Evolutionary conservation across 2,888 invertebrate species (phyloP).

Genomic region (Dermolepida albohirtum): DNA sequence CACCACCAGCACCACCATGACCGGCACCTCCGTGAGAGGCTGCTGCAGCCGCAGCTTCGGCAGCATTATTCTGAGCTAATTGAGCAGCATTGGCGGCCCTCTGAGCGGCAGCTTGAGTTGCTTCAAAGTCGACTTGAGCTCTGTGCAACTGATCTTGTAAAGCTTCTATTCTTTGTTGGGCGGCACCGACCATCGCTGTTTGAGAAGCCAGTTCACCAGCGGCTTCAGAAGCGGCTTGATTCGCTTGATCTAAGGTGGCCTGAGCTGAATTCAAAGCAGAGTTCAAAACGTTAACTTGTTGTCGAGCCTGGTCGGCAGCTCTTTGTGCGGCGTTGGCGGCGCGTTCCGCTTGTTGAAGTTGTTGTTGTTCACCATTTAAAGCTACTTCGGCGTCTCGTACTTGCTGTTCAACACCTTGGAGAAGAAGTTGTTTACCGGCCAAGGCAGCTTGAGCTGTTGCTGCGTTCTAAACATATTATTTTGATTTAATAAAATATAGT

Average conservation of each 20-base stretch:
- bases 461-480: constrained; percentile 68
- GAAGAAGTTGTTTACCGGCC: constrained; percentile 72
- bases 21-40: constrained; percentile 34
- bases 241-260: constrained; percentile 80
- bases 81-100: constrained; percentile 79
- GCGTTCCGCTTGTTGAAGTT: constrained; percentile 80
- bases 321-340: constrained; percentile 78
- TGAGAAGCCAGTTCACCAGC: constrained; percentile 83
- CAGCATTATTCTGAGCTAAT: constrained; percentile 81
- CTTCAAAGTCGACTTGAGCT: constrained; percentile 80
- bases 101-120: constrained; percentile 78
- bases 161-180: constrained; percentile 75
- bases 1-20: constrained; percentile 22
- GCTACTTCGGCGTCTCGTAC: constrained; percentile 77
- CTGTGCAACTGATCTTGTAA: constrained; percentile 77
- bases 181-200: constrained; percentile 79
- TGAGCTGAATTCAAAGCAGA: constrained; percentile 83
- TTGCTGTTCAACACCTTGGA: constrained; percentile 77
- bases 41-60: constrained; percentile 69
- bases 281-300: constrained; percentile 76
- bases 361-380: constrained; percentile 78
- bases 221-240: constrained; percentile 79
- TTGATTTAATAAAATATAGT: not conserved
- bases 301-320: constrained; percentile 70
- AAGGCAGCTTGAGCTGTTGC: constrained; percentile 75